Base-by-base conservation (phyloP, 2,113 vertebrate genomes). In the Lichenostomus cassidix region DNA sequence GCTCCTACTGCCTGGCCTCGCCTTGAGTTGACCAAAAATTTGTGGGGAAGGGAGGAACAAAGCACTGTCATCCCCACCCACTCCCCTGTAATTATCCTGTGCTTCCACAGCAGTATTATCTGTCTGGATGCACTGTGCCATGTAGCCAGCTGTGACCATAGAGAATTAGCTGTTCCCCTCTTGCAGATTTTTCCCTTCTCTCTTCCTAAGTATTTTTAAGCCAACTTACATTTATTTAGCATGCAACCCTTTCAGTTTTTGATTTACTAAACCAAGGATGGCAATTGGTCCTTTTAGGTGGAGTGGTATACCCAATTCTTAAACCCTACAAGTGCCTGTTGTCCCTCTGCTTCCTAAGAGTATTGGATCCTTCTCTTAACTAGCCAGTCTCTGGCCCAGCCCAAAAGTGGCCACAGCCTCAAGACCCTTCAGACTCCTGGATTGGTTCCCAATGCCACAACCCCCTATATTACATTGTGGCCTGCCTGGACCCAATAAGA, bases 1-100 rank as follows among this genome's bases (percentile, higher is more conserved):
- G 75, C 65, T 91, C 67, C 79, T 29, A 21, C 78, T 0, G 17
- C 85, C 74, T 37, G 63, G 78, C 84, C 84, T 49, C 0, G 21
- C 59, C 83, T 73, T 25, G 4, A 84, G 75, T 27, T 52, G 71
- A 63, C 91, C 91, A 85, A 74, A 95, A 80, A 73, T 63, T 33
- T 86, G 92, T 77, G 93, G 92, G 46, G 71, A 96, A 90, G 87
- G 88, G 93, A 86, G 76, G 92, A 96, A 93, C 93, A 92, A 93
- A 94, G 93, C 46, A 12, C 46, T 83, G 50, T 31, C 1, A 0
- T 86, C 79, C 81, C 92, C 88, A 94, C 42, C 33, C 87, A 59
- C 75, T 77, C 79, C 85, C 52, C 92, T 96, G 1, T 80, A 94
- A 94, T 92, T 94, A 96, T 44, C 56, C 64, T 31, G 19, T 52